phyloP scores from a whole-genome alignment of 1,140 invertebrate genomes.

The Brachionus rotundiformis region DNA sequence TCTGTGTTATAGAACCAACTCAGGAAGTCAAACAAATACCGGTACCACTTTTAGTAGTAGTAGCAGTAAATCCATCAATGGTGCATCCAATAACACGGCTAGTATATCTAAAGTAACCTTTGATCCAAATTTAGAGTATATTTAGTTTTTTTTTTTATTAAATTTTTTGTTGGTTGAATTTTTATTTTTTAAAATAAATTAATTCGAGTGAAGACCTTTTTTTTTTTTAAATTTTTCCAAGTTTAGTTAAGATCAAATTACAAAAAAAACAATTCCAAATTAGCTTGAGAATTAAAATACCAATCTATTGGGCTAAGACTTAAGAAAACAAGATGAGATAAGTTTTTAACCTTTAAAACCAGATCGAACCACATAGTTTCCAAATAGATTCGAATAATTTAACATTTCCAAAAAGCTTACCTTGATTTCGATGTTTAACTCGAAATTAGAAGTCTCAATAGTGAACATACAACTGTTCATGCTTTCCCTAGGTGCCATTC shows the following conservation, averaged over 20 bases:
- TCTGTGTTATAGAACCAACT: constrained; percentile 9
- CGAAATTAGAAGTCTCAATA: constrained; percentile 60
- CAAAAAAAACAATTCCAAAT: neutral
- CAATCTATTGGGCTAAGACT: neutral
- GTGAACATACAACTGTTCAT: constrained; percentile 57
- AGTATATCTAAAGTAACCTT: constrained; percentile 26
- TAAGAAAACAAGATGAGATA: neutral
- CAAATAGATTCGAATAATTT: neutral
- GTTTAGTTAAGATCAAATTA: neutral
- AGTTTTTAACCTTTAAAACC: neutral
- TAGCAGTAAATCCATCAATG: neutral
- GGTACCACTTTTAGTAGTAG: neutral
- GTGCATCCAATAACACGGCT: neutral
- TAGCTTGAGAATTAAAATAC: neutral
- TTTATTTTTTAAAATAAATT: constrained; percentile 28
- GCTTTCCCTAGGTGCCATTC: constrained; percentile 53
- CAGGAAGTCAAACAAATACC: neutral
- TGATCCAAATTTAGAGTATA: constrained; percentile 39
- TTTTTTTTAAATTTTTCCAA: neutral
- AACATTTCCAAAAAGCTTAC: constrained; percentile 54
- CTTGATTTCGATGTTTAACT: constrained; percentile 63
- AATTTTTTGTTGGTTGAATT: neutral
- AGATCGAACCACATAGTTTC: neutral
- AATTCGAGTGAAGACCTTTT: neutral
- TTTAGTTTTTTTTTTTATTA: neutral